phyloP scores from a whole-genome alignment of 2,797 vertebrate genomes.

The Acrocephalus scirpaceus region DNA sequence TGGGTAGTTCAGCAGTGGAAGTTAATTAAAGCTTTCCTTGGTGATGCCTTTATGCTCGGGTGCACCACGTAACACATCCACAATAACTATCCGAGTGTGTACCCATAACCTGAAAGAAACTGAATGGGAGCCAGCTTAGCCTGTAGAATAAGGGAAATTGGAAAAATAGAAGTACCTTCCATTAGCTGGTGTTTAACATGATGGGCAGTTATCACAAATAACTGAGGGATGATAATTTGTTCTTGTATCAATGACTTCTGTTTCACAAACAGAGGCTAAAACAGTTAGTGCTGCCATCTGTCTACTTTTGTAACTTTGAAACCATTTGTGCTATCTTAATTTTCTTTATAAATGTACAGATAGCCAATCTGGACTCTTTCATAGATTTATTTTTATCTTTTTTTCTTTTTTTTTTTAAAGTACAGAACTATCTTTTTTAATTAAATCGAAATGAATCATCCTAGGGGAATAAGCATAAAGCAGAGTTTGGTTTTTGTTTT shows the following conservation, averaged over 20 bases:
- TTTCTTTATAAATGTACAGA: neutral
- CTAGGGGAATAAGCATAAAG: neutral
- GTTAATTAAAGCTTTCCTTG: constrained; percentile 8
- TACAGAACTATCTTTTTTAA: neutral
- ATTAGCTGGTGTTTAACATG: neutral
- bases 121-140: neutral
- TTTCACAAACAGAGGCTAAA: constrained; percentile 4
- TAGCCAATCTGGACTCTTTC: neutral
- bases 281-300: constrained; percentile 17
- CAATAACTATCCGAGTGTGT: accelerated
- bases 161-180: neutral
- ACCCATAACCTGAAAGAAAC: neutral
- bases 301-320: neutral
- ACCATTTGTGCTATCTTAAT: neutral
- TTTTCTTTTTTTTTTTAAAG: neutral
- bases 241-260: neutral
- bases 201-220: neutral
- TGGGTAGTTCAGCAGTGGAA: neutral
- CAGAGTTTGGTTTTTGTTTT: neutral
- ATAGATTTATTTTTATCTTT: neutral
- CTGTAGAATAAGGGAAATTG: neutral
- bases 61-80: neutral
- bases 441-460: neutral
- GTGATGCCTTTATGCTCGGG: neutral
- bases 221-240: neutral